Percentiles rank a stretch among this genome's conserved stretches.
Evolutionary conservation across 2,113 vertebrate species (phyloP).

Genomic region (Hyperopisus bebe): DNA sequence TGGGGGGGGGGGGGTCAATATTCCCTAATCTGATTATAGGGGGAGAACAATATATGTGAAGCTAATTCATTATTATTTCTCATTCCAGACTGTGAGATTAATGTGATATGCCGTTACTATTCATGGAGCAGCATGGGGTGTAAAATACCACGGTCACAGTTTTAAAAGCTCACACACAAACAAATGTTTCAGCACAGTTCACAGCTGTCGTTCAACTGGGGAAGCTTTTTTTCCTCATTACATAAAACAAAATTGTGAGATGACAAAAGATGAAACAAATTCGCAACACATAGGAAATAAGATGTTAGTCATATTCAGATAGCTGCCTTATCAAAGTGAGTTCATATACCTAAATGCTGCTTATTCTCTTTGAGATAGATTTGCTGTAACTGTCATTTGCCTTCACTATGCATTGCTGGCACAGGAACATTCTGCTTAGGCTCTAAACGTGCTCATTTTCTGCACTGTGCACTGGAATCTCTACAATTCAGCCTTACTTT

Average conservation of each 20-base stretch:
- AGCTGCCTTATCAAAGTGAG: background rate
- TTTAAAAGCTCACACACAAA: background rate
- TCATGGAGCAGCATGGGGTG: background rate
- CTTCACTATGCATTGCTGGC: background rate
- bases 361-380: background rate
- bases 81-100: constrained; percentile 3
- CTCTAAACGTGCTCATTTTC: background rate
- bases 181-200: background rate
- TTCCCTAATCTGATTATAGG: constrained; percentile 9
- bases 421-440: background rate
- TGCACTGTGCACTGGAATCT: background rate
- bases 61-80: constrained; percentile 15
- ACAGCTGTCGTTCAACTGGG: background rate
- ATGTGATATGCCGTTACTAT: background rate
- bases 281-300: background rate
- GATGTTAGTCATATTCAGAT: background rate
- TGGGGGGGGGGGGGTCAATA: constrained; percentile 1
- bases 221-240: background rate
- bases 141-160: background rate
- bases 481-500: background rate
- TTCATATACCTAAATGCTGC: background rate
- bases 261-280: background rate
- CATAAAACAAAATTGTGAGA: background rate
- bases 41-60: constrained; percentile 9
- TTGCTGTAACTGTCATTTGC: background rate